Base-by-base conservation (phyloP, 2,888 invertebrate species). In the Euplexia lucipara region DNA sequence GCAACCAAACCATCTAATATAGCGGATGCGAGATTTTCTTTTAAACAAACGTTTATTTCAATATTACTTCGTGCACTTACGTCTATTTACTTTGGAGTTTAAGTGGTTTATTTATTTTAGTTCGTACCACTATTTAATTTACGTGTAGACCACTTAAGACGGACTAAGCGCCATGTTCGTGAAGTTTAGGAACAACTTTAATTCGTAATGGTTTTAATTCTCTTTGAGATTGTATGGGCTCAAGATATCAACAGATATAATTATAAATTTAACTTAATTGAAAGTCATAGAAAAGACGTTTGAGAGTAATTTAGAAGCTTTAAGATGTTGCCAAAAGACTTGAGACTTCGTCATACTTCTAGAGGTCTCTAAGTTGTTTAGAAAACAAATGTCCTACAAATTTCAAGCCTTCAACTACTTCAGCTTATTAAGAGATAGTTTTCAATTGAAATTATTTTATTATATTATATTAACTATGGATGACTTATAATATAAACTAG, bases 21-120 rank as follows among this genome's bases (percentile, higher is more conserved):
- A 65, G 54, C 45, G 60, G 54, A 16, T 6, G 26, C 2, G 37
- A 32, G n/a, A 48, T 68, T 64, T 73, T 58, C 47, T 58, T 59
- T 41, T 32, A 54, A 56, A 67, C 16, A 32, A 60, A 57, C 20
- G 16, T 47, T 56, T 59, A 42, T 42, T 42, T 2, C 2, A 20
- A 37, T 47, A 54, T 64, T 45, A 34, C 35, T 12, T 14, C 18
- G 22, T 53, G 37, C 57, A 44, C 67, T 70, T 39, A 66, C 47
- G 22, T n/a, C 16, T 73, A 39, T 66, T 66, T 53, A 54, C 41
- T 26, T 45, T 37, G 10, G 9, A 14, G 18, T 44, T 26, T 45
- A 57, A 3, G 32, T 47, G 10, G 18, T 53, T 60, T 51, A n/a
- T 63, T 51, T 20, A 18, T 6, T 14, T 37, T 44, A 26, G 26